Evolutionary conservation across 2,113 vertebrate species (phyloP).

Genomic region (Aspidoscelis tigris): DNA sequence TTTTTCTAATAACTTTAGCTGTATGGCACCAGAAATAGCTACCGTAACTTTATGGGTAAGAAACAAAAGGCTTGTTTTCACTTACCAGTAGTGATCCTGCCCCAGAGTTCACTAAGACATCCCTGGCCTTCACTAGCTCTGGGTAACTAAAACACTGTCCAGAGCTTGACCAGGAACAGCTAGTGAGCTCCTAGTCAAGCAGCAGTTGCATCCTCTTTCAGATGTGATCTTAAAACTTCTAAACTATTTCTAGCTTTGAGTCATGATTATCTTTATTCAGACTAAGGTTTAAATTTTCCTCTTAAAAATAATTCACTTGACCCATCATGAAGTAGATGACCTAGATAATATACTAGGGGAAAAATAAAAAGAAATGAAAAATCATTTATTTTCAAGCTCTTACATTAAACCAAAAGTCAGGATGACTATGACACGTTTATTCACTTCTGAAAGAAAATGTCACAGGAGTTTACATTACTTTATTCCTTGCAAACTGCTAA

Average conservation of each 20-base stretch:
- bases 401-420: slow-evolving; percentile 42
- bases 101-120: too few relatives aligned
- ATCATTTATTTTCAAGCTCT: background rate
- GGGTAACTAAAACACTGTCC: too few relatives aligned
- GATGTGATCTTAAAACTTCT: background rate
- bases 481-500: background rate
- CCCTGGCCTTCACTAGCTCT: too few relatives aligned
- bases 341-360: slow-evolving; percentile 8
- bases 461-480: background rate
- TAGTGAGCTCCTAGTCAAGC: too few relatives aligned
- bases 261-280: background rate
- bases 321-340: slow-evolving; percentile 44
- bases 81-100: too few relatives aligned
- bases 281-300: slow-evolving; percentile 14
- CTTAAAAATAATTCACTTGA: slow-evolving; percentile 31
- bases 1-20: background rate
- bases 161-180: too few relatives aligned
- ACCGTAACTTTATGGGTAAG: background rate
- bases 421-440: slow-evolving; percentile 43
- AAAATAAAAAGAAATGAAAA: background rate
- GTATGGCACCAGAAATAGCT: slow-evolving; percentile 20
- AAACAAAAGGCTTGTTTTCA: too few relatives aligned
- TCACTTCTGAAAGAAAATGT: background rate
- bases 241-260: slow-evolving; percentile 7
- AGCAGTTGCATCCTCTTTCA: too few relatives aligned